These are phyloP conservation scores for Palythoa heliodiscus DNA, from an alignment of 92 coral and sea anemone species.

Conservation along the genomic window DNA sequence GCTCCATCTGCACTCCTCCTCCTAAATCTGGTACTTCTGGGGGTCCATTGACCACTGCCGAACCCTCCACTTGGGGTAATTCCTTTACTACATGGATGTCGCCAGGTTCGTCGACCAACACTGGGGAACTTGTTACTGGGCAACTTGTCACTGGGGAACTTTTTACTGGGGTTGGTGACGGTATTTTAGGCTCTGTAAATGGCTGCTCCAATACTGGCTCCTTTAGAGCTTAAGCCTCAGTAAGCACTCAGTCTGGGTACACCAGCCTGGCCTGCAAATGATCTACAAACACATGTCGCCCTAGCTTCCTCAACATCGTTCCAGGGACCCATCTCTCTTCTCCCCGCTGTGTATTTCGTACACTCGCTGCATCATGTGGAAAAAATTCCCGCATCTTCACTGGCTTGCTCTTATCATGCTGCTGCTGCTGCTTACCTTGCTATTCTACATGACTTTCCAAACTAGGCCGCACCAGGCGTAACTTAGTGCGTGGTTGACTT, in stretches of 20 bases:
- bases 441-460: conserved; percentile 42
- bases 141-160: too few species aligned
- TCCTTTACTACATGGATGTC: background rate
- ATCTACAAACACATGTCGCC: conserved; percentile 60
- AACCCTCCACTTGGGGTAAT: too few species aligned
- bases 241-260: background rate
- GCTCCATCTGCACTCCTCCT: too few species aligned
- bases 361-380: too few species aligned
- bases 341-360: conserved; percentile 53
- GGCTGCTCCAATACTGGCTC: background rate
- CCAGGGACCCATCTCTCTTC: conserved; percentile 59
- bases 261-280: conserved; percentile 38
- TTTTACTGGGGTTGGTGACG: background rate
- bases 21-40: too few species aligned
- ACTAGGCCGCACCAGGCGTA: conserved; percentile 54
- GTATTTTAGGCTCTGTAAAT: background rate
- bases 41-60: too few species aligned
- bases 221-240: background rate
- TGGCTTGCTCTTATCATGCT: too few species aligned
- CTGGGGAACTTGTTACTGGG: too few species aligned
- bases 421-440: too few species aligned
- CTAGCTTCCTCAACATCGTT: too few species aligned
- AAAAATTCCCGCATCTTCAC: too few species aligned
- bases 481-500: too few species aligned
- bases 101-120: background rate